These are phyloP conservation scores for Nannospalax galili DNA, from an alignment of 2,113 vertebrate species.

Conservation along the genomic window DNA sequence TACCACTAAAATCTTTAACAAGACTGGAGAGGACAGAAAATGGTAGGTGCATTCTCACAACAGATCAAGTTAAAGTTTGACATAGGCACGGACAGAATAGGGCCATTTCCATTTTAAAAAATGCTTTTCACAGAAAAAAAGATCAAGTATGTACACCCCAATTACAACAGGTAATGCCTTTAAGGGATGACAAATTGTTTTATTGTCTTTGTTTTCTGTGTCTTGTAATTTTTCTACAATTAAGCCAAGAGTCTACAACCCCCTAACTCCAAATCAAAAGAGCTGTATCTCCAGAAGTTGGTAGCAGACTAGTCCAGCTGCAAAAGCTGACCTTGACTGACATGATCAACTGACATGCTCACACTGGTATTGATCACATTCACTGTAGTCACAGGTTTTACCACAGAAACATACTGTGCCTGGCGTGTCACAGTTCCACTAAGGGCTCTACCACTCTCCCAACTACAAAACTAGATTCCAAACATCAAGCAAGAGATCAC, in stretches of 20 bases:
- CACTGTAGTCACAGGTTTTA: not conserved
- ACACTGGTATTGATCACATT: not conserved
- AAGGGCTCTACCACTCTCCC: not conserved
- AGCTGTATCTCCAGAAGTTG: constrained; percentile 7
- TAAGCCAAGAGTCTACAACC: not conserved
- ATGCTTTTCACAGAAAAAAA: not conserved
- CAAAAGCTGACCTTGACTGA: not conserved
- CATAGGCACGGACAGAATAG: not conserved
- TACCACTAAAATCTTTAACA: not conserved
- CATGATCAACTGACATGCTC: not conserved
- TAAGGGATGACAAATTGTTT: constrained; percentile 1
- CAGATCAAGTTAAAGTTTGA: constrained; percentile 1
- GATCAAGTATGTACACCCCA: constrained; percentile 25
- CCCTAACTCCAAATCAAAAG: no score
- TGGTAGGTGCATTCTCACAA: not conserved
- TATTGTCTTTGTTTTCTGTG: not conserved
- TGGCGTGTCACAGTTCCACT: not conserved
- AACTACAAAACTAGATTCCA: not conserved
- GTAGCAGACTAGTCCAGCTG: not conserved
- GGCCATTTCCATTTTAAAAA: not conserved
- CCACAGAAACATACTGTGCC: not conserved
- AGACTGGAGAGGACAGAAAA: not conserved
- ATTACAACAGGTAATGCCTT: not conserved
- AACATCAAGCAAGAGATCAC: not conserved
- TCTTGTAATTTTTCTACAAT: constrained; percentile 32